Evolutionary conservation across 2,888 invertebrate species (phyloP), one percentile per base, ranked within the genome.

Genomic region (Nomada fucata): DNA sequence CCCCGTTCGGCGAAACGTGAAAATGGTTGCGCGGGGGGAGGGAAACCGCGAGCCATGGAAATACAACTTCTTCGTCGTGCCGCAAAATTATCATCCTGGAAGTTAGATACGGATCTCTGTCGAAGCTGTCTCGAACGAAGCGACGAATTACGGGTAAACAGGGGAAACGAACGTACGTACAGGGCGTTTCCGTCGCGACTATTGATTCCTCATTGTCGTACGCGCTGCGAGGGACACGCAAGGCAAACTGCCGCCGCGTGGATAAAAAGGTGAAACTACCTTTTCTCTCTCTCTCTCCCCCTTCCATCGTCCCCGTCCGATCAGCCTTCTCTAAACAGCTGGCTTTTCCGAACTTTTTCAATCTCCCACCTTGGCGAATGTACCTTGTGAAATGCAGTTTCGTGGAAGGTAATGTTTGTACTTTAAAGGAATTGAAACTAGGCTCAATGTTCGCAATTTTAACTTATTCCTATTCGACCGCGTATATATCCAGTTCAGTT

Each of bases 131-230:
- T 70, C 78, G 64, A 29, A 65, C 60, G 55, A 78, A 68, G 75
- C 78, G 67, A 77, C 83, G 78, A 84, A 85, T 85, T 85, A 82
- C 78, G 79, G 73, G 76, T 84, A 82, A 85, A 84, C 78, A 70
- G 72, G 74, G 68, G 76, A 81, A 78, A 81, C 75, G 77, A 71
- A 78, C 78, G 82, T 63, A 77, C 68, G 79, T 82, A 74, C 79
- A 82, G 85, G 85, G 86, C 86, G 86, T 86, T 85, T 86, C 85
- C 86, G 85, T 86, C 83, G 83, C 82, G 83, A 85, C 83, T 83
- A 85, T 86, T 79, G 69, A 80, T 88, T 85, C 82, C 83, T 84
- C 84, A 73, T 84, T 79, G 79, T 85, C 75, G 76, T 78, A 83
- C 81, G 78, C 84, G 81, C 53, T 64, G 67, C 83, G 83, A 77